Evolutionary conservation across 1,140 invertebrate species (phyloP).

Genomic region (Megathymus violae): DNA sequence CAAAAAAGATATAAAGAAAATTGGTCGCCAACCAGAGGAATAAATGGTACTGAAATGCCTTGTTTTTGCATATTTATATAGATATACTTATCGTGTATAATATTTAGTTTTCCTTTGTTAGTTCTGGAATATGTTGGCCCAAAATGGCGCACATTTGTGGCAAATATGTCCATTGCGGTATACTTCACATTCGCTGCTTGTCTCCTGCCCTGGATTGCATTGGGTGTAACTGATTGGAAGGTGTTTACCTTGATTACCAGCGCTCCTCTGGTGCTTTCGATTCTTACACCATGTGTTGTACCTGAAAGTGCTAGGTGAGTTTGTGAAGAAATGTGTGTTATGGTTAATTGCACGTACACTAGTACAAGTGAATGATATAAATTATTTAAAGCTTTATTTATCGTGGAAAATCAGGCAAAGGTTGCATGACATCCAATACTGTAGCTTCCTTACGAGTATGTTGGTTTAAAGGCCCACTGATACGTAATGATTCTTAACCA

Average conservation of each 20-base stretch:
- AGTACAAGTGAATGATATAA: no score
- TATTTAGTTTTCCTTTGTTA: constrained; percentile 68
- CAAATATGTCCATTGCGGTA: constrained; percentile 94
- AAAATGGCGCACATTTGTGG: constrained; percentile 93
- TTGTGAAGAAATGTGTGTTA: background rate
- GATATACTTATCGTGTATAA: no score
- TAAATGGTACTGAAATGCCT: background rate
- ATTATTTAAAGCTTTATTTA: no score
- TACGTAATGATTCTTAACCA: no score
- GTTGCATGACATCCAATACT: no score
- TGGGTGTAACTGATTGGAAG: constrained; percentile 90
- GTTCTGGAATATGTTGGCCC: constrained; percentile 94
- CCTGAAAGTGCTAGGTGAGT: constrained; percentile 91
- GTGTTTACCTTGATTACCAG: constrained; percentile 89
- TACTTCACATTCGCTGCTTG: constrained; percentile 93
- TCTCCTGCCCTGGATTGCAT: constrained; percentile 92
- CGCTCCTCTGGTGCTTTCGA: constrained; percentile 87
- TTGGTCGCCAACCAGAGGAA: no score
- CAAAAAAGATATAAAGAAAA: no score
- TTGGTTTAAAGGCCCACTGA: no score
- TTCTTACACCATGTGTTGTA: constrained; percentile 89
- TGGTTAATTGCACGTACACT: no score
- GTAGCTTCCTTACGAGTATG: no score
- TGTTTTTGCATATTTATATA: background rate
- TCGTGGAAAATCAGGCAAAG: no score